A percentile compares a stretch with the other conserved stretches of the same genome.
These are phyloP conservation scores for Zelleria hepariella DNA, from an alignment of 2,888 invertebrate genomes.

Conservation along the genomic window DNA sequence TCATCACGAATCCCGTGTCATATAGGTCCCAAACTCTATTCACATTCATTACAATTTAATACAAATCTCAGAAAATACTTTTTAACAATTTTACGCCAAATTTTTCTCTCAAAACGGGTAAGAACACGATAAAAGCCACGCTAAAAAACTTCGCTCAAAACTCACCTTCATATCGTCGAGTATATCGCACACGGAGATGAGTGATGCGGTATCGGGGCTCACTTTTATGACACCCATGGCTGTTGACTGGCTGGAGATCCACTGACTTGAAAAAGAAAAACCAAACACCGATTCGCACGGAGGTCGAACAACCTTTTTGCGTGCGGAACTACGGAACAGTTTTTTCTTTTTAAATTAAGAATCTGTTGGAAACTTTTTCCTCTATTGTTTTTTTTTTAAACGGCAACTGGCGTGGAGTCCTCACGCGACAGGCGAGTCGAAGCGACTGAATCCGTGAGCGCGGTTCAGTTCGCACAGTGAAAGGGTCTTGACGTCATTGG, in stretches of 20 bases:
- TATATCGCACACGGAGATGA: constrained; percentile 61
- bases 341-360: not conserved
- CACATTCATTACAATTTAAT: too few relatives aligned
- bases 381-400: constrained; percentile 23
- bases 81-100: too few relatives aligned
- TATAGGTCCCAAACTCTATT: too few relatives aligned
- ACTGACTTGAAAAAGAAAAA: not conserved
- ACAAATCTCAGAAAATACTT: too few relatives aligned
- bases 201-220: constrained; percentile 54
- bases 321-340: constrained; percentile 19
- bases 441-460: constrained; percentile 50
- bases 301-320: constrained; percentile 46
- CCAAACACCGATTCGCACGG: constrained; percentile 30
- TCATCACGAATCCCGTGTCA: too few relatives aligned
- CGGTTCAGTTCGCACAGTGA: constrained; percentile 57
- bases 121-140: not conserved
- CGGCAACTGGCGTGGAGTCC: constrained; percentile 12
- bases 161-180: constrained; percentile 68
- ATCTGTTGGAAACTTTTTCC: not conserved
- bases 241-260: constrained; percentile 4
- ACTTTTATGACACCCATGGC: constrained; percentile 64
- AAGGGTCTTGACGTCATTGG: constrained; percentile 73
- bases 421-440: constrained; percentile 68
- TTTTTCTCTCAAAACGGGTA: not conserved
- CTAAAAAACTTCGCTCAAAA: constrained; percentile 4